A percentile compares a stretch with the other conserved stretches of the same genome.
These are phyloP conservation scores for Temnopleurus reevesii DNA, from an alignment of 53 echinoderm and acorn worm genomes.

Conservation along the genomic window DNA sequence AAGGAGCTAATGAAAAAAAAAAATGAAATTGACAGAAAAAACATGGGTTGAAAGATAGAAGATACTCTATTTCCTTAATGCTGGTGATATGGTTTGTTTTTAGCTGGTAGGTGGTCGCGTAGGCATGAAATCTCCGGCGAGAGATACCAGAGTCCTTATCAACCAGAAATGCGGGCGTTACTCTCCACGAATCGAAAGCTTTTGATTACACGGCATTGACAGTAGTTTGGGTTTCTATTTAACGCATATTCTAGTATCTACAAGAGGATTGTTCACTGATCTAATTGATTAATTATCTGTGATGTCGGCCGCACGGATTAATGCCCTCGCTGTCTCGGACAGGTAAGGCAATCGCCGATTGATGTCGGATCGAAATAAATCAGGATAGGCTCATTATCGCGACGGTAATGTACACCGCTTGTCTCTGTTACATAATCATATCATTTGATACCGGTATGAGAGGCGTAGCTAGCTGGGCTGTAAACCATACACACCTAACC, in stretches of 20 bases:
- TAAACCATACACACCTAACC: constrained; percentile 19
- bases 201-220: constrained; percentile 23
- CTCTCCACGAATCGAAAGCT: background rate
- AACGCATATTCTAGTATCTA: background rate
- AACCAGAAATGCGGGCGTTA: constrained; percentile 28
- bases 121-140: constrained; percentile 27
- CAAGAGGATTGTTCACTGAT: background rate
- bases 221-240: background rate
- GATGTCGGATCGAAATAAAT: constrained; percentile 11
- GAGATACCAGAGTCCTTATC: background rate
- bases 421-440: constrained; percentile 43
- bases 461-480: constrained; percentile 30
- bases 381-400: constrained; percentile 8
- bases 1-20: background rate
- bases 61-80: constrained; percentile 43
- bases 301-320: constrained; percentile 16
- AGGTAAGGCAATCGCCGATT: constrained; percentile 8
- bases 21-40: background rate
- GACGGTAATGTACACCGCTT: background rate
- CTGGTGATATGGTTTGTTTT: background rate
- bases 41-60: background rate
- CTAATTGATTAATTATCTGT: constrained; percentile 17
- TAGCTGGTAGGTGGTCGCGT: constrained; percentile 12
- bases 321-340: background rate
- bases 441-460: constrained; percentile 1